phyloP scores from a whole-genome alignment of 2,888 invertebrate species.

The Aspidiotus destructor region DNA sequence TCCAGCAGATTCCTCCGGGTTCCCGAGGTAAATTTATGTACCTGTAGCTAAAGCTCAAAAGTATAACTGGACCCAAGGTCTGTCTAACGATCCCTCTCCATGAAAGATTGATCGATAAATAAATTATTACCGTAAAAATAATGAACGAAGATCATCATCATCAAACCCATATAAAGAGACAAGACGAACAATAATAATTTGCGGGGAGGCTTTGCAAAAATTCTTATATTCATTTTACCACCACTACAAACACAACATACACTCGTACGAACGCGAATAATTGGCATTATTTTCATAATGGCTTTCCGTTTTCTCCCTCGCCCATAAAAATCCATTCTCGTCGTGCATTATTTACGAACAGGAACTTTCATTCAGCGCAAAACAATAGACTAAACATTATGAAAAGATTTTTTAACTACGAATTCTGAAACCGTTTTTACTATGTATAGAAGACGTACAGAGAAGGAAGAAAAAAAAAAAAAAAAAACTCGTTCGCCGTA shows the following conservation, averaged over 20 bases:
- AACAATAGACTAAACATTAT: constrained; percentile 8
- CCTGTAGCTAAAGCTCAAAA: too few species aligned
- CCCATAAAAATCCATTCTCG: not conserved
- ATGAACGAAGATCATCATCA: too few species aligned
- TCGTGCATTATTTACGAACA: not conserved
- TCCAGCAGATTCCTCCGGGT: too few species aligned
- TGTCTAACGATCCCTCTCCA: too few species aligned
- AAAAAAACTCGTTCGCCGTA: constrained; percentile 13
- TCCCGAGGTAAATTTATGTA: too few species aligned
- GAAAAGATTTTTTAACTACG: not conserved
- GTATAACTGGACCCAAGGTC: too few species aligned
- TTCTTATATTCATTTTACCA: too few species aligned
- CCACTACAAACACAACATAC: not conserved
- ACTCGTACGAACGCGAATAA: not conserved
- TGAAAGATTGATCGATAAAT: too few species aligned
- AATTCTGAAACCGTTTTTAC: constrained; percentile 9
- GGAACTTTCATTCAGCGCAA: constrained; percentile 10
- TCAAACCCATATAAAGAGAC: too few species aligned
- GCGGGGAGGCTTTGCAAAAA: too few species aligned
- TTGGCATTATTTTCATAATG: constrained; percentile 2
- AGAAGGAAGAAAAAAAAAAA: not conserved
- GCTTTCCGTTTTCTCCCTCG: not conserved
- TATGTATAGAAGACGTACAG: not conserved
- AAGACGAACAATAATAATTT: too few species aligned
- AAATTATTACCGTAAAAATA: too few species aligned